These are phyloP conservation scores for Mus caroli DNA, from an alignment of 2,797 vertebrate genomes.

Conservation along the genomic window DNA sequence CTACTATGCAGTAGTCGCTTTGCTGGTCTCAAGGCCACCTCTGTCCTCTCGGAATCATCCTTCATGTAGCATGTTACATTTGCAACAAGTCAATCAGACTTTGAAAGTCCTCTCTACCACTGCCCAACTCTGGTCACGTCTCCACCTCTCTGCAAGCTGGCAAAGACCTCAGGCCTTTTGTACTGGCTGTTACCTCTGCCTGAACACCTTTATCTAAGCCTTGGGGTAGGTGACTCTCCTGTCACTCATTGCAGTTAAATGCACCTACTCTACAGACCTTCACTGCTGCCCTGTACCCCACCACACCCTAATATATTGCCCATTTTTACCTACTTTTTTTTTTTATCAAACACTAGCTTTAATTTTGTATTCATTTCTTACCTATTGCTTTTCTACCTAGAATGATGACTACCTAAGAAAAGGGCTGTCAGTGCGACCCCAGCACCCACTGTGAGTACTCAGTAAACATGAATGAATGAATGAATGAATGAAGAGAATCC, in stretches of 20 bases:
- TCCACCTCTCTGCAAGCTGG: background rate
- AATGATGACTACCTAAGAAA: background rate
- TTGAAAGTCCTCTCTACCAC: background rate
- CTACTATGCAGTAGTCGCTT: background rate
- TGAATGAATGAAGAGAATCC: conserved; percentile 24
- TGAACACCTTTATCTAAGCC: background rate
- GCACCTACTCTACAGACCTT: conserved; percentile 25
- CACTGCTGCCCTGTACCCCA: background rate
- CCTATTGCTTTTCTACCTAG: background rate
- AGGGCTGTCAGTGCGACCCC: background rate
- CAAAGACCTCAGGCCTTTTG: background rate
- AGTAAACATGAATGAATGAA: background rate
- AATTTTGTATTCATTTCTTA: conserved; percentile 24
- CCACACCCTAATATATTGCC: background rate
- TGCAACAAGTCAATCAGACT: background rate
- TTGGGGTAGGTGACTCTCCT: background rate
- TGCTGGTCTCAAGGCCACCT: background rate
- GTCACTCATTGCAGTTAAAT: background rate
- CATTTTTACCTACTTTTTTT: background rate
- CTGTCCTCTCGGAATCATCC: background rate
- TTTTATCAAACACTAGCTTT: conserved; percentile 15
- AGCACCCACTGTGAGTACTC: background rate
- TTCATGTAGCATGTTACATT: background rate
- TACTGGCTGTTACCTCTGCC: background rate
- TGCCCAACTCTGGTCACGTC: background rate